Percentiles rank a stretch among this genome's conserved stretches.
Conservation (phyloP, 2,888 invertebrate genomes). For the Acronicta leporina region DNA sequence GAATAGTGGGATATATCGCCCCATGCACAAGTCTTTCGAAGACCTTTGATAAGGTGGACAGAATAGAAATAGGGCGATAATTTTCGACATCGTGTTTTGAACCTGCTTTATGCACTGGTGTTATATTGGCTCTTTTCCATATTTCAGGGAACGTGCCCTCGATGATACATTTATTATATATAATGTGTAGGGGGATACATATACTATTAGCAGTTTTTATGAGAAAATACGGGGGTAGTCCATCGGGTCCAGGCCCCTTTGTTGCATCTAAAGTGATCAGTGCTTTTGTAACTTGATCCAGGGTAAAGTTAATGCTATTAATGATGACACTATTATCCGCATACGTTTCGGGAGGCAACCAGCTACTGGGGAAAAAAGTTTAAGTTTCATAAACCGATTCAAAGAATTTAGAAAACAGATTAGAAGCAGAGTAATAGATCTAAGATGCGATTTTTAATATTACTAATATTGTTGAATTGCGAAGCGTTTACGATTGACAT, state of each 20-base stretch:
- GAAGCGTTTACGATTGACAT: neutral
- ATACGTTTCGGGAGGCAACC: no score
- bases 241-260: constrained; percentile 4
- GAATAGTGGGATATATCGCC: no score
- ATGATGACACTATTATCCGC: neutral
- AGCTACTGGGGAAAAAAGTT: no score
- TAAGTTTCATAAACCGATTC: neutral
- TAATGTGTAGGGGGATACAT: neutral
- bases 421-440: neutral
- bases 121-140: constrained; percentile 17
- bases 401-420: neutral
- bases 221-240: neutral
- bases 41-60: constrained; percentile 4
- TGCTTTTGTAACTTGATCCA: neutral
- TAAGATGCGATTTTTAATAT: neutral
- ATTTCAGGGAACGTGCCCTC: neutral
- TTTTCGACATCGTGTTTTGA: constrained; percentile 11
- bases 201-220: neutral
- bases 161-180: constrained; percentile 1
- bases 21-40: constrained; percentile 1
- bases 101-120: constrained; percentile 10
- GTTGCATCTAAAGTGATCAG: neutral
- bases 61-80: no score
- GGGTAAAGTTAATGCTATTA: neutral
- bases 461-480: neutral